phyloP scores from a whole-genome alignment of 2,113 vertebrate genomes.

The Pteruthius melanotis region DNA sequence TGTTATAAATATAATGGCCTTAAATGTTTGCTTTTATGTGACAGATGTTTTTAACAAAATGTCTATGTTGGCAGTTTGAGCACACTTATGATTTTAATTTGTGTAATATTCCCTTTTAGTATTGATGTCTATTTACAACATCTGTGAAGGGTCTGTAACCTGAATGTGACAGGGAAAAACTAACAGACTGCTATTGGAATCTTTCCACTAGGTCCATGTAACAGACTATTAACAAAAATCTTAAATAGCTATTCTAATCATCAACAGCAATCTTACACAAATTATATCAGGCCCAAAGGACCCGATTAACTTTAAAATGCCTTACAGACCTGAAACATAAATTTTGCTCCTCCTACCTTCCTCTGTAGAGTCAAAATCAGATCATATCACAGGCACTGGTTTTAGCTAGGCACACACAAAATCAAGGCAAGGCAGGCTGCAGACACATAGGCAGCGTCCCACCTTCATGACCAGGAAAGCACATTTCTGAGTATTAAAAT shows the following conservation, averaged over 20 bases:
- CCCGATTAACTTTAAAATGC: conserved; percentile 70
- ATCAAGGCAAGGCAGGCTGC: not conserved
- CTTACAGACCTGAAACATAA: conserved; percentile 61
- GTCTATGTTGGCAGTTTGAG: conserved; percentile 65
- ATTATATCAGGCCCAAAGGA: conserved; percentile 72
- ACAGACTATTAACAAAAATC: conserved; percentile 74
- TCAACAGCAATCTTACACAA: conserved; percentile 72
- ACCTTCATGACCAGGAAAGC: conserved; percentile 55
- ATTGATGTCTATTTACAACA: conserved; percentile 71
- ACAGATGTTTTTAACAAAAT: conserved; percentile 76
- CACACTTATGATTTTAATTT: conserved; percentile 75
- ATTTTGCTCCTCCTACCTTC: conserved; percentile 33
- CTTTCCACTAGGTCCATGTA: conserved; percentile 63
- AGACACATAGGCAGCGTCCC: not conserved
- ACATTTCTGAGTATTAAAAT: conserved; percentile 44
- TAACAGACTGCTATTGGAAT: conserved; percentile 69
- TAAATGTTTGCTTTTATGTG: conserved; percentile 73
- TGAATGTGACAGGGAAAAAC: conserved; percentile 74
- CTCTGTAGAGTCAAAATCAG: conserved; percentile 1
- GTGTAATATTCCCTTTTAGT: conserved; percentile 65
- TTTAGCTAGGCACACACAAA: conserved; percentile 26
- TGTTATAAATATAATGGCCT: conserved; percentile 58
- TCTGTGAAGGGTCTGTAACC: conserved; percentile 71
- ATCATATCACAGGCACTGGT: conserved; percentile 11
- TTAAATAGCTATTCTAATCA: conserved; percentile 75